phyloP scores from a whole-genome alignment of 2,797 vertebrate genomes.

The Erpetoichthys calabaricus region DNA sequence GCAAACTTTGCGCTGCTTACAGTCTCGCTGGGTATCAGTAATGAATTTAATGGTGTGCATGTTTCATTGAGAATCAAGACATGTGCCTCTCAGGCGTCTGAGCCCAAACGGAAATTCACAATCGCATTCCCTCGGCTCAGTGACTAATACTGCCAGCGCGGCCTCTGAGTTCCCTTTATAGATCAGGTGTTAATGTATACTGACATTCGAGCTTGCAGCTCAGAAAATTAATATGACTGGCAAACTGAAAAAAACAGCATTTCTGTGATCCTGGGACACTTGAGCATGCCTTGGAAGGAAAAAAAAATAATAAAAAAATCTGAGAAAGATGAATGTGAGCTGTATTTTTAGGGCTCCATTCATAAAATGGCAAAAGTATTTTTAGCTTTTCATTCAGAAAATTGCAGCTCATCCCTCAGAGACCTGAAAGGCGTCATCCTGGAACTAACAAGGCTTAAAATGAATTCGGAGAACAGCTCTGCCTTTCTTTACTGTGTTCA shows the following conservation, averaged over 20 bases:
- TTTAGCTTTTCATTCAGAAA: slow-evolving; percentile 45
- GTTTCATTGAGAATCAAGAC: slow-evolving; percentile 40
- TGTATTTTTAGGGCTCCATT: slow-evolving; percentile 39
- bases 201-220: slow-evolving; percentile 42
- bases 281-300: slow-evolving; percentile 22
- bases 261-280: slow-evolving; percentile 28
- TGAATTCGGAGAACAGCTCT: slow-evolving; percentile 17
- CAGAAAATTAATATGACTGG: slow-evolving; percentile 46
- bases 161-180: slow-evolving; percentile 50
- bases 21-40: slow-evolving; percentile 13
- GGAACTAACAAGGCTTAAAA: slow-evolving; percentile 27
- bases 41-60: slow-evolving; percentile 15
- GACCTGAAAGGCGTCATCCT: slow-evolving; percentile 25
- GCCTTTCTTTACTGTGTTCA: slow-evolving; percentile 16
- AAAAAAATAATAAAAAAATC: slow-evolving; percentile 12
- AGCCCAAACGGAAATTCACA: slow-evolving; percentile 30
- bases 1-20: slow-evolving; percentile 17
- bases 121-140: slow-evolving; percentile 30
- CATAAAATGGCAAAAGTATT: slow-evolving; percentile 33
- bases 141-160: slow-evolving; percentile 46
- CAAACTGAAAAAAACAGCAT: slow-evolving; percentile 38
- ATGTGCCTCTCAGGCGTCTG: slow-evolving; percentile 26
- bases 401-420: slow-evolving; percentile 32
- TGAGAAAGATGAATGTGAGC: slow-evolving; percentile 25
- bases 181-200: slow-evolving; percentile 57